Conservation (phyloP, 1,140 invertebrate species). For the Nixonia krombeini region DNA sequence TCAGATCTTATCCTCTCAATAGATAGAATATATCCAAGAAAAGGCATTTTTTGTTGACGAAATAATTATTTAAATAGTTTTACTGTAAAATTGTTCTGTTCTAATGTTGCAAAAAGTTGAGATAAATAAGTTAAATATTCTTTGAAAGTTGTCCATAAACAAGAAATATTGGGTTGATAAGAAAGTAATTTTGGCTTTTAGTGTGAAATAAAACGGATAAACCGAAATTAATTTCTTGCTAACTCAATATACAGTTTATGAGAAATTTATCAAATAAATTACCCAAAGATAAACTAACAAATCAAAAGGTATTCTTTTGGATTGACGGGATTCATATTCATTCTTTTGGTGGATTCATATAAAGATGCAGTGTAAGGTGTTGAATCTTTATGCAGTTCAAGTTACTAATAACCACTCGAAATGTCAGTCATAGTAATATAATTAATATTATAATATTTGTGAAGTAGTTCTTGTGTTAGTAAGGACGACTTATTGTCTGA, state of each 20-base stretch:
- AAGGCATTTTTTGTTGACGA: background rate
- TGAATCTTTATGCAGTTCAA: constrained; percentile 42
- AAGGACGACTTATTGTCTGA: constrained; percentile 18
- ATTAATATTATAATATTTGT: constrained; percentile 4
- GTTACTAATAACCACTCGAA: constrained; percentile 57
- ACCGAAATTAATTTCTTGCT: too few relatives aligned
- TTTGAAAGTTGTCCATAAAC: background rate
- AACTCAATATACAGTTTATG: too few relatives aligned
- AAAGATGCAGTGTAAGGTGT: constrained; percentile 56
- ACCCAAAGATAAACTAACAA: too few relatives aligned
- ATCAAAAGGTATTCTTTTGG: constrained; percentile 49
- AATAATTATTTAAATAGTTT: background rate
- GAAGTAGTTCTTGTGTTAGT: constrained; percentile 9
- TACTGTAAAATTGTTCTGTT: background rate
- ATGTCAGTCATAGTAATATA: constrained; percentile 21
- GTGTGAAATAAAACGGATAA: constrained; percentile 53
- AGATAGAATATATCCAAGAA: background rate
- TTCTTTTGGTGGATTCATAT: constrained; percentile 44
- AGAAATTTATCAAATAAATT: too few relatives aligned
- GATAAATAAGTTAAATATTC: background rate
- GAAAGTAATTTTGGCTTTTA: background rate
- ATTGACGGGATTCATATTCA: constrained; percentile 54
- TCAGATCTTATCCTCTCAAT: background rate
- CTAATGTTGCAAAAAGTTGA: background rate
- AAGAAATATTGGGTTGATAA: constrained; percentile 4